Conservation (phyloP, 2,888 invertebrate species). For the Hymenopus coronatus region DNA sequence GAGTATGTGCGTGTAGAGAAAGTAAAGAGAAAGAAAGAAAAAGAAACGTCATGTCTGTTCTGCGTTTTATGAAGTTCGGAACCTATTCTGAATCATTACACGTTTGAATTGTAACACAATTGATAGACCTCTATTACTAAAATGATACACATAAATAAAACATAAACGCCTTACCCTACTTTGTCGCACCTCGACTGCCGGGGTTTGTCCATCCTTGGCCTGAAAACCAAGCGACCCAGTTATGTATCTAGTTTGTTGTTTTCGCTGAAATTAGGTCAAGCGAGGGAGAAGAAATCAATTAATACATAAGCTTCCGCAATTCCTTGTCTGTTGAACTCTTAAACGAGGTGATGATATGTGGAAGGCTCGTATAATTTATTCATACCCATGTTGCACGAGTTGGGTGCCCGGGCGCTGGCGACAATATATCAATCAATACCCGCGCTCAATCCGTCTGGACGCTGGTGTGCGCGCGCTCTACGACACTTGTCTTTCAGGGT, state of each 20-base stretch:
- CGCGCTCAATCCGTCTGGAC: background rate
- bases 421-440: background rate
- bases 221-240: background rate
- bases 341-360: background rate
- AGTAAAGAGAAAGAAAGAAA: too few relatives aligned
- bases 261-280: background rate
- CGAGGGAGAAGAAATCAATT: background rate
- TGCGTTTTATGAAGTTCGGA: too few relatives aligned
- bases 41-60: too few relatives aligned
- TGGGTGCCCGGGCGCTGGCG: background rate
- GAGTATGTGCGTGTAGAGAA: too few relatives aligned
- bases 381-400: background rate
- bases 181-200: too few relatives aligned
- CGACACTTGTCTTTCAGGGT: background rate
- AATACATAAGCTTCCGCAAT: background rate
- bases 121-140: too few relatives aligned
- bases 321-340: background rate
- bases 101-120: too few relatives aligned
- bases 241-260: background rate
- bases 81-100: too few relatives aligned
- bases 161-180: background rate
- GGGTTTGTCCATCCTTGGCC: background rate
- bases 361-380: background rate
- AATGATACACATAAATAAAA: too few relatives aligned
- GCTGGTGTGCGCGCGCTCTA: background rate